A percentile compares a stretch with the other conserved stretches of the same genome.
Evolutionary conservation across 53 echinoderm and acorn worm species (phyloP).

Genomic region (Patiria pectinifera): DNA sequence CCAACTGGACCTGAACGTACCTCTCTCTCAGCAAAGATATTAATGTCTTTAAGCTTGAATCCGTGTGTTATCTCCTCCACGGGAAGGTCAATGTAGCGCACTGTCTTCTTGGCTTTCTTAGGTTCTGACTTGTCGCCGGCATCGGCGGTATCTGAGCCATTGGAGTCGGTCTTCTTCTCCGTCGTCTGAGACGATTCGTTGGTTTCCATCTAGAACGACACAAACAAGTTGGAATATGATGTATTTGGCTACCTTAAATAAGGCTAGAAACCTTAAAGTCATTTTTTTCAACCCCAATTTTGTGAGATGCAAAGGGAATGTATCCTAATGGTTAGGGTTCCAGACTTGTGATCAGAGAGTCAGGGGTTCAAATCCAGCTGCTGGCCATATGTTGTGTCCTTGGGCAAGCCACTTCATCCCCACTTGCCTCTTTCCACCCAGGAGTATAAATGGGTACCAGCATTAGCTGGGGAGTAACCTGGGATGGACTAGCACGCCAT

Average conservation of each 20-base stretch:
- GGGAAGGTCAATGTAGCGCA: conserved; percentile 71
- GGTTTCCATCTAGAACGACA: conserved; percentile 10
- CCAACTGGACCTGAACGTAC: conserved; percentile 32
- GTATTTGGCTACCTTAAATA: neutral
- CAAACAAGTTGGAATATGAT: neutral
- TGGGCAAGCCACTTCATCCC: too few relatives aligned
- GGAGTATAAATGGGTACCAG: too few relatives aligned
- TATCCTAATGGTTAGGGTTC: too few relatives aligned
- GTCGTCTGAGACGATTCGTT: neutral
- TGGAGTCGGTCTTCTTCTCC: conserved; percentile 44
- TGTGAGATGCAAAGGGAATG: too few relatives aligned
- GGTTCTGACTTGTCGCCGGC: conserved; percentile 61
- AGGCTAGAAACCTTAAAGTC: too few relatives aligned
- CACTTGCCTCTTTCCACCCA: too few relatives aligned
- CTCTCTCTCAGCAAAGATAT: conserved; percentile 73
- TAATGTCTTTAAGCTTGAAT: conserved; percentile 51
- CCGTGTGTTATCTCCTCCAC: conserved; percentile 62
- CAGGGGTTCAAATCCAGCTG: too few relatives aligned
- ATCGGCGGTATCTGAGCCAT: conserved; percentile 35
- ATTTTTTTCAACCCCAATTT: too few relatives aligned
- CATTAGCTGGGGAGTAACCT: too few relatives aligned
- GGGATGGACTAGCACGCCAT: too few relatives aligned
- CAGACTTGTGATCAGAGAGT: too few relatives aligned
- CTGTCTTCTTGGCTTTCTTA: conserved; percentile 88
- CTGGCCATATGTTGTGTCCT: too few relatives aligned